phyloP scores from a whole-genome alignment of 2,113 vertebrate species.

The Neogobius melanostomus region DNA sequence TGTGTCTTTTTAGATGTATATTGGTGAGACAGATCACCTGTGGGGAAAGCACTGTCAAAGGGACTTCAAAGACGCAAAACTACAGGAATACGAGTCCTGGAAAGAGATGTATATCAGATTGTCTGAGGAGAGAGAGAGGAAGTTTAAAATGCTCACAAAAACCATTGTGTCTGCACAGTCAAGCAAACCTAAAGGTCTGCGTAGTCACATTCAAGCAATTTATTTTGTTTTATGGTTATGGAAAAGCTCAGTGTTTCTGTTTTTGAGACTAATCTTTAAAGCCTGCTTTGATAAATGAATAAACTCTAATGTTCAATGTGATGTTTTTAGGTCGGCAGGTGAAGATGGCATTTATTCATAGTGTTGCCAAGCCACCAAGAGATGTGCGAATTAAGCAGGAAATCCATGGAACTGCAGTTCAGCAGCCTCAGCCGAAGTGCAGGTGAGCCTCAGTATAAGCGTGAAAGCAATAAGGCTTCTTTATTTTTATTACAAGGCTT shows the following conservation, averaged over 20 bases:
- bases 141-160: conserved; percentile 81
- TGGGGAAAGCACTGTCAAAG: conserved; percentile 85
- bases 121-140: conserved; percentile 82
- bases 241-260: background rate
- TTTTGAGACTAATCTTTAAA: background rate
- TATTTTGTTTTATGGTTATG: background rate
- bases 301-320: background rate
- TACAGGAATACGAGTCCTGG: conserved; percentile 84
- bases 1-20: conserved; percentile 65
- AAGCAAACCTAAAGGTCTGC: conserved; percentile 82
- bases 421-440: conserved; percentile 62
- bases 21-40: conserved; percentile 79
- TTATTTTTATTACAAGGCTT: background rate
- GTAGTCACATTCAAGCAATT: background rate
- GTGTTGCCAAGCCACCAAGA: conserved; percentile 80
- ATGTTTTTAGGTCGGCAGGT: conserved; percentile 79
- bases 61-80: conserved; percentile 79
- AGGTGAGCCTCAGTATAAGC: conserved; percentile 64
- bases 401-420: conserved; percentile 74
- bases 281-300: background rate
- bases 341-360: conserved; percentile 84
- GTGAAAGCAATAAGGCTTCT: background rate
- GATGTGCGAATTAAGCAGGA: conserved; percentile 77
- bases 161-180: conserved; percentile 83
- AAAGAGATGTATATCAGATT: conserved; percentile 85